Base-by-base conservation (phyloP, 2,797 vertebrate genomes). In the Dallia pectoralis region DNA sequence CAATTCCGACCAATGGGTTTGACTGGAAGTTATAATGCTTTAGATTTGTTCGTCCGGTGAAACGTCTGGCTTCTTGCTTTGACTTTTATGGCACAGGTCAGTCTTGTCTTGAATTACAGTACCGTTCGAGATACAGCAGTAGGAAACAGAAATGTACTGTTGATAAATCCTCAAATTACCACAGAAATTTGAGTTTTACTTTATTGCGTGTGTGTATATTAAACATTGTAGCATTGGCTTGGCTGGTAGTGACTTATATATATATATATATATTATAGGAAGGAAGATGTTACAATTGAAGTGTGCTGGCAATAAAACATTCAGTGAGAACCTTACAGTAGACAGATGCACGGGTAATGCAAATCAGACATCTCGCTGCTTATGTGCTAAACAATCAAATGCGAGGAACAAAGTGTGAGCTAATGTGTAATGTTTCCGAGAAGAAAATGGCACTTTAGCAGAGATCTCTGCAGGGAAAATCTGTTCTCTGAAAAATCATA, bases 391-490 rank as follows among this genome's bases (percentile, higher is more conserved):
- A 49, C 62, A 67, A 77, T 70, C 36, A 22, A 51, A 77, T 63
- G 61, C 62, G 56, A 67, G 51, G 71, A 64, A 66, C n/a, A 44
- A 70, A 77, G 75, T 75, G 49, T 56, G 40, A 85, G 74, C 67
- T 73, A 75, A 79, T 79, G 79, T 51, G 74, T 66, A 66, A 77
- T 77, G 71, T 79, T 71, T 71, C 48, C 27, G 67, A 77, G 75
- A 67, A 71, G 73, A 77, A 82, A 81, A 79, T 69, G 70, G 81
- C 77, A 73, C 69, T 77, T 83, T 72, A 74, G 81, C 62, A 77
- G 76, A 27, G 73, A 69, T 79, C 36, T 63, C 72, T 76, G 74
- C 44, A 62, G 72, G 75, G 40, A 66, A 77, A 68, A 74, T 27
- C 70, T 12, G 66, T 75, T 83, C 78, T 53, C n/a, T 71, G 14